Conservation (phyloP, 1,140 invertebrate genomes). For the Zaprionus capensis region DNA sequence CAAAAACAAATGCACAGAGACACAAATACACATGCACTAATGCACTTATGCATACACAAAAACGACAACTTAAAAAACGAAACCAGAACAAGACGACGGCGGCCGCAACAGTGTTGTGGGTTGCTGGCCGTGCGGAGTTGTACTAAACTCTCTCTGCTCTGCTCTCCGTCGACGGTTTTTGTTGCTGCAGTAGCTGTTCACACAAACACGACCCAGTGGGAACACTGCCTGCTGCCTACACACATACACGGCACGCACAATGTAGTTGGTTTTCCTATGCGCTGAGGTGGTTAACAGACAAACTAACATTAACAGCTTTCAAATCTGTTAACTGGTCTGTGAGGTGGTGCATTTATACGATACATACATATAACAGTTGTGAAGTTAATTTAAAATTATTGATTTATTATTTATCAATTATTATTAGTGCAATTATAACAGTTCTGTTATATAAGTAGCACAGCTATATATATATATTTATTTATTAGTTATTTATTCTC, state of each 20-base stretch:
- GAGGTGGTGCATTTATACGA: no score
- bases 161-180: slow-evolving; percentile 43
- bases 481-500: not conserved
- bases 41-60: slow-evolving; percentile 55
- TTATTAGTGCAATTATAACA: not conserved
- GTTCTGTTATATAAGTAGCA: not conserved
- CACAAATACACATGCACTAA: slow-evolving; percentile 24
- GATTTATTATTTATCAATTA: no score
- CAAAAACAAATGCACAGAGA: not conserved
- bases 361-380: no score
- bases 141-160: slow-evolving; percentile 50
- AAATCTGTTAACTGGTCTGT: no score
- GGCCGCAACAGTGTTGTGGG: slow-evolving; percentile 59
- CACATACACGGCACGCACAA: not conserved
- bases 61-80: slow-evolving; percentile 58
- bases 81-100: slow-evolving; percentile 55
- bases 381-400: no score
- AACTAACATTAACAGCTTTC: no score
- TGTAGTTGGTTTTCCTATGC: slow-evolving; percentile 8
- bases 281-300: not conserved
- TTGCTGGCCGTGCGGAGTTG: slow-evolving; percentile 65
- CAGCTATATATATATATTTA: not conserved
- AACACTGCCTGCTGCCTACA: slow-evolving; percentile 19
- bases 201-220: slow-evolving; percentile 44
- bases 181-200: slow-evolving; percentile 49